Evolutionary conservation across 2,797 vertebrate genomes (phyloP), one percentile per base, ranked within the genome.

Genomic region (Anomalospiza imberbis): DNA sequence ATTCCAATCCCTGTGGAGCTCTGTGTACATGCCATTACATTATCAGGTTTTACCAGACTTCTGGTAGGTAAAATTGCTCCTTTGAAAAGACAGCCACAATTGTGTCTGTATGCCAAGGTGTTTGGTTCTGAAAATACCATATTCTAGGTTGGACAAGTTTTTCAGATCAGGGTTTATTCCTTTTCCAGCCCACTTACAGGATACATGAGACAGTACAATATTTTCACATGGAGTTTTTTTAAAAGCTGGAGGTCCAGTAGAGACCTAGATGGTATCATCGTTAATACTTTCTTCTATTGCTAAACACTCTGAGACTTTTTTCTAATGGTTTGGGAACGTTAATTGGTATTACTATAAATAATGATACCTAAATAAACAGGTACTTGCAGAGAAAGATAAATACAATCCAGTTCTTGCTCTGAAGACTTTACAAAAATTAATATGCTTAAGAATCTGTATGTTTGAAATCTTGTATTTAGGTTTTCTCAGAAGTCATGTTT

Each of bases 401-500:
- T 71, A 50, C 38, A 77, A 70, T 74, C 29, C 15, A 50, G 22
- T 66, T 68, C 34, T 68, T 90, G 34, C 26, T 80, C 48, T 84
- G 68, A 89, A 93, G 61, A 45, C 24, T 48, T 71, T 44, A 34
- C 54, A 54, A 71, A 96, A 91, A 74, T 47, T 88, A 55, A 76
- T 44, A 54, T 16, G 18, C 19, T 85, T 16, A 61, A 75, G 38
- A 80, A 87, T 89, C 70, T 81, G 3, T 87, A 29, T 50, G 77
- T 91, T 91, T 94, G 91, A 91, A 89, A 78, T 91, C 36, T 60
- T 66, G 29, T 71, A 86, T 91, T 71, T 93, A 96, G 87, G 92
- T 96, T 96, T 91, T 84, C 91, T 96, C 80, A 96, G 96, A 94
- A 95, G 96, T 96, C 28, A 3, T 25, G 84, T 96, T 95, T 95